phyloP scores from a whole-genome alignment of 2,888 invertebrate species.

The Vanessa cardui region DNA sequence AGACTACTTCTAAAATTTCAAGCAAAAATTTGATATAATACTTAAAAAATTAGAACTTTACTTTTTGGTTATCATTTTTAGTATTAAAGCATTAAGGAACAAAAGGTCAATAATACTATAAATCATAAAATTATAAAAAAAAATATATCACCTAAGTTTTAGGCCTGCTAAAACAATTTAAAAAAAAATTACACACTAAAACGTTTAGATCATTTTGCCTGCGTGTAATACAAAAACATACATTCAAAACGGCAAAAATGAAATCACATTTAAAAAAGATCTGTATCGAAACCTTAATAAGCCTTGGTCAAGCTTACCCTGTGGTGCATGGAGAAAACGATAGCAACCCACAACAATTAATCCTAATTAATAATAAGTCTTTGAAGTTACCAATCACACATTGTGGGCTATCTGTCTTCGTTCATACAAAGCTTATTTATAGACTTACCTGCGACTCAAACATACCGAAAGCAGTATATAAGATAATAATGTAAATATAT shows the following conservation, averaged over 20 bases:
- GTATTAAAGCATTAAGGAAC: neutral
- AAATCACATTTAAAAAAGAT: neutral
- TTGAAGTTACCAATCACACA: slow-evolving; percentile 12
- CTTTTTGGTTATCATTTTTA: neutral
- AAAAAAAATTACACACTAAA: neutral
- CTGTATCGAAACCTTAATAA: slow-evolving; percentile 5
- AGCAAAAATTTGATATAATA: neutral
- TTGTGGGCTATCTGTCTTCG: neutral
- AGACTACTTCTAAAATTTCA: neutral
- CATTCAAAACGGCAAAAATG: neutral
- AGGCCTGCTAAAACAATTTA: slow-evolving; percentile 15
- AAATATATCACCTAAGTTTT: neutral
- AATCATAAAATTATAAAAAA: too few relatives aligned
- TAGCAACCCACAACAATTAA: slow-evolving; percentile 1
- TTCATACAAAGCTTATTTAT: slow-evolving; percentile 6
- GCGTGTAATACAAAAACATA: too few relatives aligned
- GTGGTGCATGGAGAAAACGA: neutral
- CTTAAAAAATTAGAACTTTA: neutral
- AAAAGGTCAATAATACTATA: neutral
- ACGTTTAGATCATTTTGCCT: neutral
- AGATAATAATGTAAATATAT: neutral
- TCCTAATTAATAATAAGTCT: slow-evolving; percentile 11
- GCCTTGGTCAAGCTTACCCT: slow-evolving; percentile 8
- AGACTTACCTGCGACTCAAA: neutral
- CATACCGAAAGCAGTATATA: neutral